Percentiles rank a stretch among this genome's conserved stretches.
Evolutionary conservation across 1,140 invertebrate species (phyloP).

Genomic region (Saxidomus purpurata): DNA sequence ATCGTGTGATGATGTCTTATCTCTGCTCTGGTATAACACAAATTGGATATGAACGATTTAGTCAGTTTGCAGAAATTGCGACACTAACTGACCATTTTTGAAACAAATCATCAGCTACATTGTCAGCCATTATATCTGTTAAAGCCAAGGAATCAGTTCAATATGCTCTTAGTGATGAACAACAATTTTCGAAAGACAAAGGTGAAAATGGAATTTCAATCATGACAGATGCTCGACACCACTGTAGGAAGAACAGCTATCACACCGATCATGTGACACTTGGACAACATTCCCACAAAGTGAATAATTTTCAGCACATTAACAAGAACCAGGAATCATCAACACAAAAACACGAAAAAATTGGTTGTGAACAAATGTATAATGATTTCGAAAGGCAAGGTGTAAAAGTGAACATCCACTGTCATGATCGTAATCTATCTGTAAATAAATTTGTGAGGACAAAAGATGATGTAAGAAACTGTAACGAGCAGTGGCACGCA

Average conservation of each 20-base stretch:
- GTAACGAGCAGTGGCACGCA: slow-evolving; percentile 14
- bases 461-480: not conserved
- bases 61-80: slow-evolving; percentile 2
- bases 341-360: not conserved
- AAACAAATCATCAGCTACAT: not conserved
- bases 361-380: slow-evolving; percentile 37
- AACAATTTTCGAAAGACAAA: not conserved
- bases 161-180: not conserved
- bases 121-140: not conserved
- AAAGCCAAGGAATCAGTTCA: not conserved
- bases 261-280: slow-evolving; percentile 27
- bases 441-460: not conserved
- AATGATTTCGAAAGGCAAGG: not conserved
- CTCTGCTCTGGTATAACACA: not conserved
- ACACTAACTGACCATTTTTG: not conserved
- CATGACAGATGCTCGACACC: slow-evolving; percentile 15
- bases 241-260: not conserved
- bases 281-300: slow-evolving; percentile 27
- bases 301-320: slow-evolving; percentile 28
- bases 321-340: not conserved
- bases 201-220: not conserved
- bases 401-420: not conserved
- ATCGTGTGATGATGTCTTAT: not conserved
- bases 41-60: slow-evolving; percentile 15
- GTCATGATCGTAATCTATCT: slow-evolving; percentile 17